Evolutionary conservation across 2,113 vertebrate genomes (phyloP).

Genomic region (Microcebus murinus): DNA sequence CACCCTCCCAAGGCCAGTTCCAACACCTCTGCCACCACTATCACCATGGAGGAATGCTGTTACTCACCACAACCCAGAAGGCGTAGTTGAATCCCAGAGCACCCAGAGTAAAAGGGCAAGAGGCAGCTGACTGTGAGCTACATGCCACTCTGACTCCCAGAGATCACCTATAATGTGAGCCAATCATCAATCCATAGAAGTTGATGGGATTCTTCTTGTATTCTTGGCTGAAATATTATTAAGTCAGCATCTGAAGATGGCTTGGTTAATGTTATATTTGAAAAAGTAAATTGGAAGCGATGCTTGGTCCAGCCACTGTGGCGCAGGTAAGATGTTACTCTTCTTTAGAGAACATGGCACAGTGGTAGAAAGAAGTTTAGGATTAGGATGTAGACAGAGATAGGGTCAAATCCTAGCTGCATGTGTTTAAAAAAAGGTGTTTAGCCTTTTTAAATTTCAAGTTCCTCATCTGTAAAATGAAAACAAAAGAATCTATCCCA

Average conservation of each 20-base stretch:
- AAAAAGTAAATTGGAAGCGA: not conserved
- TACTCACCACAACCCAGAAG: not conserved
- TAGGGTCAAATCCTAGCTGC: not conserved
- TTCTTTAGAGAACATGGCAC: not conserved
- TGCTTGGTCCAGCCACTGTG: not conserved
- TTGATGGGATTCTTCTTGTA: not conserved
- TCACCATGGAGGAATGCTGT: not conserved
- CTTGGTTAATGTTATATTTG: not conserved
- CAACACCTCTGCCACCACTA: not conserved
- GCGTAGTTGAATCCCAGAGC: not conserved
- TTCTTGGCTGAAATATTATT: not conserved
- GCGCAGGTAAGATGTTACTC: not conserved
- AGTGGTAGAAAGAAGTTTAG: not conserved
- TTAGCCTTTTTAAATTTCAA: not conserved
- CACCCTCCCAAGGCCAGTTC: not conserved
- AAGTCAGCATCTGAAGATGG: not conserved
- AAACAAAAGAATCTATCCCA: not conserved
- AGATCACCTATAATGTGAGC: not conserved
- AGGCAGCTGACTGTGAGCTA: not conserved
- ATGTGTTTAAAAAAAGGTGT: not conserved
- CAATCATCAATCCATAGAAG: not conserved
- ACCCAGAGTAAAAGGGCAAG: not conserved
- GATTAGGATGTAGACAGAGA: not conserved
- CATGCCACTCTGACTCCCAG: not conserved
- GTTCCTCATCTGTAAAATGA: not conserved